phyloP scores from a whole-genome alignment of 2,797 vertebrate genomes.

The Gila robusta region DNA sequence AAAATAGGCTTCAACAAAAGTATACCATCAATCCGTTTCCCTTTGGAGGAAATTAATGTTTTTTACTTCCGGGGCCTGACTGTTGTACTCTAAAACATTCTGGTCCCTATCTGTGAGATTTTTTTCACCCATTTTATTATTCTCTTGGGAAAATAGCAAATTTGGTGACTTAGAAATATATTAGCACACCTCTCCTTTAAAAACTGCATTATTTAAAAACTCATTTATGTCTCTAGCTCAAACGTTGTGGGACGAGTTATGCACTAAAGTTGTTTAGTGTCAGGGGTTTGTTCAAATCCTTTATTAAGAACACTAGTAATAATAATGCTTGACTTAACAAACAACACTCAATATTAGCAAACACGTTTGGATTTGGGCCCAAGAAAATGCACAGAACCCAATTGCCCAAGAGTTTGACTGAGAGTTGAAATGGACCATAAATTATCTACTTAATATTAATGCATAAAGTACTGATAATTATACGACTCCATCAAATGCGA shows the following conservation, averaged over 20 bases:
- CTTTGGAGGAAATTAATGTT: background rate
- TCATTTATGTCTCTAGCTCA: background rate
- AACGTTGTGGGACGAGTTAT: background rate
- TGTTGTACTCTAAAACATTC: background rate
- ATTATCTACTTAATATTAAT: slow-evolving; percentile 23
- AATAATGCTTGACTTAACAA: slow-evolving; percentile 4
- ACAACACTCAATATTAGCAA: slow-evolving; percentile 1
- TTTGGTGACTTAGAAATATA: background rate
- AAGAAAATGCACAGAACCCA: slow-evolving; percentile 13
- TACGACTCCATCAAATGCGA: slow-evolving; percentile 23
- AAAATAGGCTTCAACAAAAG: background rate
- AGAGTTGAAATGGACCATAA: slow-evolving; percentile 9
- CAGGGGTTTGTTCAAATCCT: background rate
- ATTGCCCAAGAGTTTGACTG: background rate
- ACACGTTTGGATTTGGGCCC: background rate
- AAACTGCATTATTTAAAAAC: background rate
- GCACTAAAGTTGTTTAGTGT: background rate
- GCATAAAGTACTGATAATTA: slow-evolving; percentile 35
- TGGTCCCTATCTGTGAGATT: background rate
- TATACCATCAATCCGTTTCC: background rate
- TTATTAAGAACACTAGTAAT: background rate
- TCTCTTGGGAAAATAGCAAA: background rate
- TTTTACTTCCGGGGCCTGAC: background rate
- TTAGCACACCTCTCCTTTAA: background rate
- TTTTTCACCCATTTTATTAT: background rate